Conservation (phyloP, 1,140 invertebrate species). For the Brachionus sp. region DNA sequence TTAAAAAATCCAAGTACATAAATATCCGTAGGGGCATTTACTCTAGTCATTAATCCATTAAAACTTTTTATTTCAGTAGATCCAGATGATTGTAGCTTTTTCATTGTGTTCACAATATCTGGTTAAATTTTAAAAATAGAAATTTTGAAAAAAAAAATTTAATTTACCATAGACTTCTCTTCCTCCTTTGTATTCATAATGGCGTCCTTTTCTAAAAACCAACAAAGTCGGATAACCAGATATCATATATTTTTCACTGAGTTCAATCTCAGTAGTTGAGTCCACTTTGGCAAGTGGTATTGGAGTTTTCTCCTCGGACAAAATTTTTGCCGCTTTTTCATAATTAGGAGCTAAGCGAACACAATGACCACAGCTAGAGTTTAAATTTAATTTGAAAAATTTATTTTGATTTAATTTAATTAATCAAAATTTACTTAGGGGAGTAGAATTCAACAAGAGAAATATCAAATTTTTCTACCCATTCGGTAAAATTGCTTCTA, state of each 20-base stretch:
- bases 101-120: conserved; percentile 37
- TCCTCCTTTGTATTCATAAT: conserved; percentile 41
- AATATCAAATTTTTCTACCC: conserved; percentile 27
- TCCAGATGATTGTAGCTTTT: neutral
- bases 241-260: conserved; percentile 81
- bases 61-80: conserved; percentile 25
- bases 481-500: conserved; percentile 20
- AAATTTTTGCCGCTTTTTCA: conserved; percentile 74
- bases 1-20: conserved; percentile 1
- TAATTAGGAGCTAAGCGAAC: conserved; percentile 91
- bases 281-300: conserved; percentile 94
- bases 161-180: conserved; percentile 16
- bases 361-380: conserved; percentile 65
- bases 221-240: conserved; percentile 94
- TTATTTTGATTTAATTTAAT: too few species aligned
- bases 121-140: neutral
- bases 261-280: conserved; percentile 81
- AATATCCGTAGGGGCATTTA: neutral
- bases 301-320: neutral
- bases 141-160: neutral
- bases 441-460: conserved; percentile 35
- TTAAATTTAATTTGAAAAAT: neutral
- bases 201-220: conserved; percentile 80
- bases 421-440: conserved; percentile 10
- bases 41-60: neutral